Evolutionary conservation across 2,888 invertebrate species (phyloP), one percentile per base, ranked within the genome.

Genomic region (Leptodirus hochenwartii): DNA sequence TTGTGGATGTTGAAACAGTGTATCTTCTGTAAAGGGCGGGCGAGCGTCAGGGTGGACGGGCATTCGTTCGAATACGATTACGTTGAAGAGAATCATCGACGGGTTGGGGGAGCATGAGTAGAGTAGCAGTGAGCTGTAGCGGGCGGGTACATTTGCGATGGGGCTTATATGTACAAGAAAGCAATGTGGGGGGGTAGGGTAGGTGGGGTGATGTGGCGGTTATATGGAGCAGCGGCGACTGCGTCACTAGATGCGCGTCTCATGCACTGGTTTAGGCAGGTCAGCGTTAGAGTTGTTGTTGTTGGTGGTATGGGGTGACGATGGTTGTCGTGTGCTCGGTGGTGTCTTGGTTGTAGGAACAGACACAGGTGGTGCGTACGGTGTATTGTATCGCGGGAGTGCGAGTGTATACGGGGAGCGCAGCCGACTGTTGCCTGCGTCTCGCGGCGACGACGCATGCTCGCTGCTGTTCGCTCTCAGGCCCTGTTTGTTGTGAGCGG

Each of bases 201-300:
- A n/a, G 20, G 20, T 17, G 24, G 15, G n/a, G n/a, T n/a, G n/a
- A n/a, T n/a, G 15, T 17, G 28, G 30, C 31, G 29, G 17, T 27
- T n/a, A n/a, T n/a, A n/a, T n/a, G n/a, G n/a, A n/a, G n/a, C n/a
- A n/a, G n/a, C n/a, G n/a, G n/a, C n/a, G n/a, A n/a, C n/a, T n/a
- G 47, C 47, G 48, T 44, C 50, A 53, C 60, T 67, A 74, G 50
- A 74, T 74, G 58, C 72, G 71, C 48, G 72, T 73, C 53, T 74
- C 74, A 59, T 73, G 72, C 54, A 72, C 69, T 54, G 69, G 62
- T 54, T 66, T 67, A 42, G 66, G 64, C 54, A 65, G 54, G 50
- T 69, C 66, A 48, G 62, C 59, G 45, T 62, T 56, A 49, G 60
- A 9, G 25, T 53, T 59, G 61, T 58, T 59, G 59, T 58, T 59